These are phyloP conservation scores for Heliconius congener DNA, from an alignment of 1,140 invertebrate genomes.

Conservation along the genomic window DNA sequence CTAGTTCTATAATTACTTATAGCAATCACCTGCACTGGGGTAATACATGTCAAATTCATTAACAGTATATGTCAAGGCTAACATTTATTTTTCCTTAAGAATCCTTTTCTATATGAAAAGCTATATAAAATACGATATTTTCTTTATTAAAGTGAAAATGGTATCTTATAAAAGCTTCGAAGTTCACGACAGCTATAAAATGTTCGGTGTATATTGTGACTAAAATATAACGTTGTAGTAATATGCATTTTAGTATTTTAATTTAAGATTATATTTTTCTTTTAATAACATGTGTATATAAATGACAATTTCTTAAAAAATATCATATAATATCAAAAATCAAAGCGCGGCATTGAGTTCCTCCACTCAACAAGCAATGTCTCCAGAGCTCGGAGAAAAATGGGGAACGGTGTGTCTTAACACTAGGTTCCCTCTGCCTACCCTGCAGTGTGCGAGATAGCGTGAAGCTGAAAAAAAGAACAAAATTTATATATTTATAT, in stretches of 20 bases:
- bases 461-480: too few relatives aligned
- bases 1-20: background rate
- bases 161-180: conserved; percentile 22
- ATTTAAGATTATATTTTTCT: background rate
- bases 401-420: too few relatives aligned
- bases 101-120: conserved; percentile 5
- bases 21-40: background rate
- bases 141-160: conserved; percentile 8
- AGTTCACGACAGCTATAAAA: conserved; percentile 29
- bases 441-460: too few relatives aligned
- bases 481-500: too few relatives aligned
- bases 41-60: background rate
- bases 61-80: background rate
- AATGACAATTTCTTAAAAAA: too few relatives aligned
- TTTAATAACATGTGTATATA: too few relatives aligned
- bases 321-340: too few relatives aligned
- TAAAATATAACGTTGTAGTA: background rate
- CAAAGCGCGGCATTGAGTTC: too few relatives aligned
- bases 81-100: background rate
- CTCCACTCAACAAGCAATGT: too few relatives aligned
- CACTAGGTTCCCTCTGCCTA: too few relatives aligned
- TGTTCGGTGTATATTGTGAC: conserved; percentile 25
- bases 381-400: too few relatives aligned
- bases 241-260: background rate
- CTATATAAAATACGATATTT: conserved; percentile 23